phyloP scores from a whole-genome alignment of 2,797 vertebrate genomes.

The Kryptopterus vitreolus region DNA sequence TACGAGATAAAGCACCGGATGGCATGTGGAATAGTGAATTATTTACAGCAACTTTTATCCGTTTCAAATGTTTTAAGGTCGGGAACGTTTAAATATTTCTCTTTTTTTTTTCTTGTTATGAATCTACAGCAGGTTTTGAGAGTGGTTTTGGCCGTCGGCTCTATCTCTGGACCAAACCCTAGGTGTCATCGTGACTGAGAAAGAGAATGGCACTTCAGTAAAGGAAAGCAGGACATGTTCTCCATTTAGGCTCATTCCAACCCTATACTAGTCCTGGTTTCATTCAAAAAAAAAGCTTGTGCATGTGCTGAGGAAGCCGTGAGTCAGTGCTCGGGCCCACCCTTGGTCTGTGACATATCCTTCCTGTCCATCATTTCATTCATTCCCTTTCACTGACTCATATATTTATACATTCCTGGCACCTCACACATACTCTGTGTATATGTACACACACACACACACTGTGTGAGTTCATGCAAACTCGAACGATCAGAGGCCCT shows the following conservation, averaged over 20 bases:
- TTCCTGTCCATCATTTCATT: conserved; percentile 26
- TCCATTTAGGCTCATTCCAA: background rate
- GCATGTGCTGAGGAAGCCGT: background rate
- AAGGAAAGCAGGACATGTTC: background rate
- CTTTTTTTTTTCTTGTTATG: background rate
- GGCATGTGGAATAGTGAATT: background rate
- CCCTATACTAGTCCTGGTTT: conserved; percentile 36
- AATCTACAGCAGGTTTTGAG: background rate
- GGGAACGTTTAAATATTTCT: background rate
- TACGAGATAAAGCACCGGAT: no score
- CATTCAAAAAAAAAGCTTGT: conserved; percentile 24
- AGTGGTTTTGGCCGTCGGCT: background rate
- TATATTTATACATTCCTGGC: conserved; percentile 38
- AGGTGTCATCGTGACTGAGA: background rate
- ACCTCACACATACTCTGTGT: background rate
- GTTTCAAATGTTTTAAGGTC: background rate
- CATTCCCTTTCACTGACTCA: conserved; percentile 43
- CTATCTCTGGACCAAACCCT: background rate
- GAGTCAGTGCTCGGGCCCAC: conserved; percentile 23
- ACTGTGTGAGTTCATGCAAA: no score
- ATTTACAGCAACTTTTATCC: background rate
- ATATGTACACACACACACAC: conserved; percentile 18
- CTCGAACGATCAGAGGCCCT: background rate
- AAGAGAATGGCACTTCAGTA: background rate
- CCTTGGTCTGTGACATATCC: conserved; percentile 12